These are phyloP conservation scores for Caerostris darwini DNA, from an alignment of 1,140 invertebrate species.

Conservation along the genomic window DNA sequence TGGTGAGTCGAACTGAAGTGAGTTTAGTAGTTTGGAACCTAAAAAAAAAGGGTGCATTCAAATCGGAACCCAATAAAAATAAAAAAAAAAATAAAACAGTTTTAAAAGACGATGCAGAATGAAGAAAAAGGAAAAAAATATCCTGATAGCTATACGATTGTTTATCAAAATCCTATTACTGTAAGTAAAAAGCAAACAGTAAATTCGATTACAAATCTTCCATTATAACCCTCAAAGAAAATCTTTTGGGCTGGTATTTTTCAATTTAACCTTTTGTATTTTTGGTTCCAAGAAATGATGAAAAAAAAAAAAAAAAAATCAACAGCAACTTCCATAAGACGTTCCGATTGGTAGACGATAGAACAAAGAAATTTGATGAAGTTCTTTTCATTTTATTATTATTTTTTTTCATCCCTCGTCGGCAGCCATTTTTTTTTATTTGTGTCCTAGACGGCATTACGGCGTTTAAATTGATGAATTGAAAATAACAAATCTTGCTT, in stretches of 20 bases:
- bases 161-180: conserved; percentile 72
- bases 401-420: neutral
- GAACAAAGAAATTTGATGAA: conserved; percentile 59
- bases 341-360: neutral
- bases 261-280: conserved; percentile 49
- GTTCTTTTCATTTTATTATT: neutral
- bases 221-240: conserved; percentile 2
- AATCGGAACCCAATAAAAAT: conserved; percentile 63
- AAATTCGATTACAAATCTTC: conserved; percentile 64
- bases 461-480: conserved; percentile 55
- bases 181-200: conserved; percentile 65
- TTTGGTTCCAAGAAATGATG: neutral
- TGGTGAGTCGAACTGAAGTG: neutral
- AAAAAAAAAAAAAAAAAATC: too few relatives aligned
- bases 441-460: neutral
- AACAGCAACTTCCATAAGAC: neutral
- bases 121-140: neutral
- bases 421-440: neutral
- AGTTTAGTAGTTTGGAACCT: neutral
- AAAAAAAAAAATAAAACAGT: neutral
- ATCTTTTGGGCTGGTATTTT: conserved; percentile 34
- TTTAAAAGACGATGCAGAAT: neutral
- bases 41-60: conserved; percentile 53
- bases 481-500: conserved; percentile 2
- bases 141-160: neutral